Conservation (phyloP, 1,140 invertebrate genomes). For the Drosophila malerkotliana region DNA sequence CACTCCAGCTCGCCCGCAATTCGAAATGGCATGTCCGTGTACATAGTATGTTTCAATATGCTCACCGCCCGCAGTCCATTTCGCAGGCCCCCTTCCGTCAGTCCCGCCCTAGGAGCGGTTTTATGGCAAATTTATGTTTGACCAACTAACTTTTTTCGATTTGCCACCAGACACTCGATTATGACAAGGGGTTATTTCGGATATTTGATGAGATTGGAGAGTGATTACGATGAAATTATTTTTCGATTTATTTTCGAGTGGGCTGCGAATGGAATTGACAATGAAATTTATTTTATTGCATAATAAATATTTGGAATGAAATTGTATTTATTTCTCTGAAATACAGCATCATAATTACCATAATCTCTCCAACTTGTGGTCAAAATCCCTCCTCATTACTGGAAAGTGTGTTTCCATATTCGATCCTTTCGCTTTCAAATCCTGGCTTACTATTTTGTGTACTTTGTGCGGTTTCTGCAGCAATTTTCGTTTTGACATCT, state of each 20-base stretch:
- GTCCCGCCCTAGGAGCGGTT: conserved; percentile 14
- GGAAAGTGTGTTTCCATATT: neutral
- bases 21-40: conserved; percentile 10
- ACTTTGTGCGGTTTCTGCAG: conserved; percentile 56
- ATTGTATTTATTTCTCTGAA: too few species aligned
- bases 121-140: conserved; percentile 55
- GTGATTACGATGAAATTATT: neutral
- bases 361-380: too few species aligned
- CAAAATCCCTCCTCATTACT: neutral
- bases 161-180: conserved; percentile 1
- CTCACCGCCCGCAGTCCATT: conserved; percentile 10
- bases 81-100: conserved; percentile 1
- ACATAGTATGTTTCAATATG: conserved; percentile 66
- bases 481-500: conserved; percentile 72
- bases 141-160: conserved; percentile 25
- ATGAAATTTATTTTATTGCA: neutral
- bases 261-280: neutral
- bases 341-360: too few species aligned
- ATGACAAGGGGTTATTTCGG: neutral
- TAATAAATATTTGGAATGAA: neutral
- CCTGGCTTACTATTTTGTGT: conserved; percentile 37
- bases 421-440: neutral
- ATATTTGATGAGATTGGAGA: neutral
- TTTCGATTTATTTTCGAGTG: neutral
- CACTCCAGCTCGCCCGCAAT: neutral